Conservation (phyloP, 1,140 invertebrate species). For the Asbolus verrucosus region DNA sequence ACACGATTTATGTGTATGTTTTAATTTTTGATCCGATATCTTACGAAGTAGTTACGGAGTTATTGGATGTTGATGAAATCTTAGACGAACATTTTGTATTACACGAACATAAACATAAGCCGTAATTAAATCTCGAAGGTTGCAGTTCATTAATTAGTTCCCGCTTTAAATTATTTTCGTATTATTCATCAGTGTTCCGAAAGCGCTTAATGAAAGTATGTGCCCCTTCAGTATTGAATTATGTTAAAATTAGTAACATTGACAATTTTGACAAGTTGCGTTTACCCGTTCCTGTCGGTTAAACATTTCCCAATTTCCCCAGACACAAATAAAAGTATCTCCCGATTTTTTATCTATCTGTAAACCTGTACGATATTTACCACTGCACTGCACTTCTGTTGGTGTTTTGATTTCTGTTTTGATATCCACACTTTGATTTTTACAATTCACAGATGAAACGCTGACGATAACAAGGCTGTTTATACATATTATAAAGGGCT, state of each 20-base stretch:
- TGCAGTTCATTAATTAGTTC: not conserved
- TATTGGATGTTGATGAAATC: not conserved
- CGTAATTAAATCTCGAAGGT: not conserved
- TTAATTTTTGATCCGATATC: not conserved
- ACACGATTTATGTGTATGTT: too few species aligned
- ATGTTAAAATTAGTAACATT: not conserved
- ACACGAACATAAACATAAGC: not conserved
- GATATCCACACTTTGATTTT: too few species aligned
- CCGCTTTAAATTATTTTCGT: not conserved
- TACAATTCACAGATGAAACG: too few species aligned
- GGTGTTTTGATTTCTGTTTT: too few species aligned
- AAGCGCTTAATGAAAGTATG: too few species aligned
- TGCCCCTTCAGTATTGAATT: too few species aligned
- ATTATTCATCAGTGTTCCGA: not conserved
- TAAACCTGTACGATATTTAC: too few species aligned
- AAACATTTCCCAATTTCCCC: too few species aligned
- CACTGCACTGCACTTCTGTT: too few species aligned
- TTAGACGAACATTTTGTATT: not conserved
- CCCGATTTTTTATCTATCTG: not conserved
- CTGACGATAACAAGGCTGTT: too few species aligned
- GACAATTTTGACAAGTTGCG: conserved; percentile 12
- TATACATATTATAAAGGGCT: too few species aligned
- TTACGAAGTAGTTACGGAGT: not conserved
- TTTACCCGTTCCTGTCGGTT: too few species aligned
- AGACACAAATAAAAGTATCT: not conserved